Evolutionary conservation across 2,113 vertebrate species (phyloP).

Genomic region (Butorides virescens): DNA sequence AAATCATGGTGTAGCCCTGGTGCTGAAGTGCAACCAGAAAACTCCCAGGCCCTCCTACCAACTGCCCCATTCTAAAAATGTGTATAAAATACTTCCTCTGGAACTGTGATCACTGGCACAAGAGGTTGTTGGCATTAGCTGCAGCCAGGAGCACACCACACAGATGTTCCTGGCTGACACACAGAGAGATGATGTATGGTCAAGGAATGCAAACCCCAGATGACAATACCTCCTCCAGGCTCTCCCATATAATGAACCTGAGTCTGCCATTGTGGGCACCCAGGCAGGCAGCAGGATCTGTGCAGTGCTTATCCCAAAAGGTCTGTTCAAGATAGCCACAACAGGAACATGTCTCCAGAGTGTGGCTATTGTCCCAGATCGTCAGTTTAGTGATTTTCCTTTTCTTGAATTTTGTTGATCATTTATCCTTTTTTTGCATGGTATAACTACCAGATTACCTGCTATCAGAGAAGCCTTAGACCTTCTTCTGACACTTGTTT

Average conservation of each 20-base stretch:
- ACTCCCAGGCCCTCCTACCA: background rate
- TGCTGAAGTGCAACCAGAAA: background rate
- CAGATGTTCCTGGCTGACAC: background rate
- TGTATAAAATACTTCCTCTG: background rate
- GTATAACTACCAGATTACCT: background rate
- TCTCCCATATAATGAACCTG: background rate
- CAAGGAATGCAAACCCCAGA: background rate
- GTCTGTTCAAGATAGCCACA: background rate
- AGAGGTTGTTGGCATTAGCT: background rate
- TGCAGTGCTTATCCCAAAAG: background rate
- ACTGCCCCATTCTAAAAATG: background rate
- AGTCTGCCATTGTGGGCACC: rapidly evolving
- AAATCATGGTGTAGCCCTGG: background rate
- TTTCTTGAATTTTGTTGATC: background rate
- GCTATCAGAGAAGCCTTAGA: background rate
- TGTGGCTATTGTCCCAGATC: too few relatives aligned
- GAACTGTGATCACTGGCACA: background rate
- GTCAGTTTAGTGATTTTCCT: background rate
- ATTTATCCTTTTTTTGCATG: background rate
- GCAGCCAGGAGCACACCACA: background rate
- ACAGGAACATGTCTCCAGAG: background rate
- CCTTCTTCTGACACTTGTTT: background rate
- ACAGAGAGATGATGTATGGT: too few relatives aligned
- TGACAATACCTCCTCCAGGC: background rate
- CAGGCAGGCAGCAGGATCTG: background rate